Evolutionary conservation across 2,113 vertebrate genomes (phyloP), one percentile per base, ranked within the genome.

Genomic region (Anseranas semipalmata): DNA sequence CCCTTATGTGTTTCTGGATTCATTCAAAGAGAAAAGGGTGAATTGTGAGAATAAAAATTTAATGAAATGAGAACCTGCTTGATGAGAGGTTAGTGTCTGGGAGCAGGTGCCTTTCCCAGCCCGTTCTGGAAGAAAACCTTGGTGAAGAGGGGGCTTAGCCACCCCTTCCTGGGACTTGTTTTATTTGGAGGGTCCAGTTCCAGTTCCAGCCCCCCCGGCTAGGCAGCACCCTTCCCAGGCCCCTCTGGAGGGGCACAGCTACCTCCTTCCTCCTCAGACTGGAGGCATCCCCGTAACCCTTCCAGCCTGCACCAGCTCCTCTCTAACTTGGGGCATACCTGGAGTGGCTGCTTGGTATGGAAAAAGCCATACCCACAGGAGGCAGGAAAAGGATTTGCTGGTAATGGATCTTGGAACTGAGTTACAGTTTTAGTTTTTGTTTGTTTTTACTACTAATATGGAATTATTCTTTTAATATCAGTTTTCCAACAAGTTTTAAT

Each of bases 361-460:
- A 45, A 50, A 14, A 70, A 27, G 24, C 25, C 15, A 11, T n/a
- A 50, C n/a, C 67, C 25, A 17, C 24, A 25, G 12, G 9, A 27
- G 39, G 18, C 11, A 32, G 63, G 62, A 27, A 32, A 43, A 30
- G 60, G 28, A 30, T 28, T 21, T 14, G 28, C 41, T 43, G 41
- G 63, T 20, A 45, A 55, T 20, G 28, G 35, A 15, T 39, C 50
- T 73, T 15, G 50, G 48, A 28, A 20, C 21, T 37, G 24, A 53
- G 25, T 37, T 55, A 19, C 30, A 21, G 7, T 15, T 30, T 21
- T 19, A 35, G 19, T 17, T 27, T 28, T 32, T 32, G 7, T 56
- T 73, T 59, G 13, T 9, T 0, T 89, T 67, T 28, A 63, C 37
- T 28, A 32, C 20, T 59, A 30, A 30, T 48, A 46, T 0, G 1